phyloP scores from a whole-genome alignment of 1,140 invertebrate species.

The Potamilus streckersoni region DNA sequence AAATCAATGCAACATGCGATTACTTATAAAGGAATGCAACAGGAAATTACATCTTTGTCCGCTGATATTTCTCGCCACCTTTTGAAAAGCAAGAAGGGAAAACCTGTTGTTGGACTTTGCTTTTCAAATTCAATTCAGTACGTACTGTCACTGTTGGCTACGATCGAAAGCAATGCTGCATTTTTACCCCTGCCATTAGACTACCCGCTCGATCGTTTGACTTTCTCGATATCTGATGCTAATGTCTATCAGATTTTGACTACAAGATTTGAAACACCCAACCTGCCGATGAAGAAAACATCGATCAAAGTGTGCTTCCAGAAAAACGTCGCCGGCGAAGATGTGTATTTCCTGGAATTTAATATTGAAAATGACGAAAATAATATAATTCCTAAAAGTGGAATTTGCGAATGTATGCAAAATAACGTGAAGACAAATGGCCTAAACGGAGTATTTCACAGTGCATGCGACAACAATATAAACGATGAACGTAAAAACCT shows the following conservation, averaged over 20 bases:
- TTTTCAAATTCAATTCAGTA: slow-evolving; percentile 44
- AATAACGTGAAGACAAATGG: no score
- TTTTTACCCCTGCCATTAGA: slow-evolving; percentile 47
- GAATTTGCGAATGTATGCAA: no score
- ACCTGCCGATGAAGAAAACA: slow-evolving; percentile 7
- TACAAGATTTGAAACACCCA: slow-evolving; percentile 6
- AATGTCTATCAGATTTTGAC: slow-evolving; percentile 31
- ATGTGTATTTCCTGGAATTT: no score
- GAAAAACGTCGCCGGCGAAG: neutral
- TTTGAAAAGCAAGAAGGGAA: neutral
- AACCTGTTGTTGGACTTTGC: slow-evolving; percentile 34
- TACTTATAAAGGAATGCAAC: no score
- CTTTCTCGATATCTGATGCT: slow-evolving; percentile 41
- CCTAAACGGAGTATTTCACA: no score
- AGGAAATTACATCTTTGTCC: no score
- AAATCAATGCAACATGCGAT: slow-evolving; percentile 19
- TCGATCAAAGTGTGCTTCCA: slow-evolving; percentile 19
- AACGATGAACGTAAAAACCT: neutral
- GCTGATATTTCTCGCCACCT: no score
- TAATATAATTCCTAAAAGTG: no score
- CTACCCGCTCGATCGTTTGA: slow-evolving; percentile 35
- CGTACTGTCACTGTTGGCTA: slow-evolving; percentile 36
- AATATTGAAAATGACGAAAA: no score
- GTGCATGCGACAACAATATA: neutral
- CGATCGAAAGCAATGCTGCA: slow-evolving; percentile 20